Evolutionary conservation across 1,140 invertebrate genomes (phyloP), one percentile per base, ranked within the genome.

Genomic region (Trichonephila clavipes): DNA sequence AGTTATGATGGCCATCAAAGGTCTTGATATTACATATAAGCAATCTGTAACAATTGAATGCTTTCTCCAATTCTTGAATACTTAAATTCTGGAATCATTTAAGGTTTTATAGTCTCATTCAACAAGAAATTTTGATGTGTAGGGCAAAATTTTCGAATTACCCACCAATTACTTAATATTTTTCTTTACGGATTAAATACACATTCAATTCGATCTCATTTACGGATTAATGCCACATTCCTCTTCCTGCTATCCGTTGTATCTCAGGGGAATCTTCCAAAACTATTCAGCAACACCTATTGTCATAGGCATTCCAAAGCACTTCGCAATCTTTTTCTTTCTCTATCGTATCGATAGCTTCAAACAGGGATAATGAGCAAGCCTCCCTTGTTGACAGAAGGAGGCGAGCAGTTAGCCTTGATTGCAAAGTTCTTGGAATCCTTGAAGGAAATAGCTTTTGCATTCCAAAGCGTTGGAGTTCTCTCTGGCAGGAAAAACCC

Each of bases 311-410:
- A 77, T 77, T 77, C 69, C 69, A 40, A 14, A 18, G 58, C 19
- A 10, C 28, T 58, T 24, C 44, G 44, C 58, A 58, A 85, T 85
- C 58, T 85, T 59, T 85, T 85, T 85, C 82, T 59, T 59, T 40
- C 82, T 66, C 64, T 24, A 66, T 24, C 69, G 24, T 77, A 77
- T 77, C 69, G 69, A 77, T 77, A 77, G 69, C 8, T 34, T 34
- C 24, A 85, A 19, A 44, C 44, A 59, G 82, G 82, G 51, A 59
- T 85, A 85, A 85, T 85, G 82, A 85, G 82, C 51, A 85, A 85
- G 58, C 21, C 44, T 85, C 44, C 58, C 82, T 85, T 85, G 82
- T 85, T 85, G 82, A 85, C 82, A 85, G 82, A 85, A 44, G 58
- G 58, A 85, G 82, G 58, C 51, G 51, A 85, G 82, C n/a, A n/a